Conservation (phyloP, 2,888 invertebrate genomes). For the Sinotaia quadrata region DNA sequence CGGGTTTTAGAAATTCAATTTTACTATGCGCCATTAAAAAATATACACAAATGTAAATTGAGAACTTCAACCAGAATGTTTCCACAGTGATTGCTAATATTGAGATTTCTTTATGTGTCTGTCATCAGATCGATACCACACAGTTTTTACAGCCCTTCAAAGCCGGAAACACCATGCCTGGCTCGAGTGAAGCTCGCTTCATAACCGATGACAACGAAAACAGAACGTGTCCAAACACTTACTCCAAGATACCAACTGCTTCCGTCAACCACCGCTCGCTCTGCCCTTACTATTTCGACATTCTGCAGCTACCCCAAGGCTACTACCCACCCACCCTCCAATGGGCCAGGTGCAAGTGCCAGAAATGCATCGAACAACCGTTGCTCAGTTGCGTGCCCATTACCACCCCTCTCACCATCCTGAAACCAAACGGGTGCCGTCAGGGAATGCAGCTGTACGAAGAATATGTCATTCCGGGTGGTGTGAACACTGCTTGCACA, state of each 20-base stretch:
- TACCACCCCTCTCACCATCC: slow-evolving; percentile 2
- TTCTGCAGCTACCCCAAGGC: slow-evolving; percentile 9
- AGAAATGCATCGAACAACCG: slow-evolving; percentile 3
- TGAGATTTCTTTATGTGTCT: too few species aligned
- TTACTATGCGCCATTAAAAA: too few species aligned
- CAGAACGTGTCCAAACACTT: slow-evolving; percentile 8
- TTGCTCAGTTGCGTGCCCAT: slow-evolving; percentile 12
- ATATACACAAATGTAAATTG: too few species aligned
- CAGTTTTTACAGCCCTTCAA: too few species aligned
- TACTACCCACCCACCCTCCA: slow-evolving; percentile 16
- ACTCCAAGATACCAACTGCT: neutral
- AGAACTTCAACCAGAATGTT: too few species aligned
- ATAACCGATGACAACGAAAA: neutral
- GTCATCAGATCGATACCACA: too few species aligned
- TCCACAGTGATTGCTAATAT: too few species aligned
- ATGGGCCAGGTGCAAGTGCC: slow-evolving; percentile 21
- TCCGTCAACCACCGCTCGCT: slow-evolving; percentile 10
- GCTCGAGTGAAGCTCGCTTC: too few species aligned
- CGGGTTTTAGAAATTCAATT: too few species aligned
- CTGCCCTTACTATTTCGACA: slow-evolving; percentile 16
- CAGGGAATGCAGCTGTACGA: slow-evolving; percentile 13
- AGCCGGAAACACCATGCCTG: too few species aligned
- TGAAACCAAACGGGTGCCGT: slow-evolving; percentile 10
- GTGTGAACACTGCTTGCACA: slow-evolving; percentile 15
- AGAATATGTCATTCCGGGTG: neutral